Evolutionary conservation across 2,888 invertebrate genomes (phyloP).

Genomic region (Sympetrum striolatum): DNA sequence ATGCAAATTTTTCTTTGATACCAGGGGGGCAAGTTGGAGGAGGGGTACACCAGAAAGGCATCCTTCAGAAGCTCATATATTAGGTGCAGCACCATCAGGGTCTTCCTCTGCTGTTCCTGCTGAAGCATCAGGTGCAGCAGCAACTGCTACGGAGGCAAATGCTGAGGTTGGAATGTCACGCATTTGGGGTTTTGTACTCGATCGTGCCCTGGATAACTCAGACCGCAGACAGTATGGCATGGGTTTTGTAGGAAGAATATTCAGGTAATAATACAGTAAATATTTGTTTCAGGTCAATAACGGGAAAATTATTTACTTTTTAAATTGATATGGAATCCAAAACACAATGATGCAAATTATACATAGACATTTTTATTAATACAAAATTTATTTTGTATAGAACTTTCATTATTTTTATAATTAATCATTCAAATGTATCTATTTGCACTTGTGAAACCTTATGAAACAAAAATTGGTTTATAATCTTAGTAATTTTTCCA

Average conservation of each 20-base stretch:
- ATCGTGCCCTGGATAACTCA: constrained; percentile 89
- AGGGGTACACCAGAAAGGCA: constrained; percentile 12
- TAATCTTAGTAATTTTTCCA: too few species aligned
- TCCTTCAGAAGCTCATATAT: constrained; percentile 8
- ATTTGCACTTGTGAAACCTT: too few species aligned
- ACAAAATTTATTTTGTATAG: too few species aligned
- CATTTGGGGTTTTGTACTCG: constrained; percentile 79
- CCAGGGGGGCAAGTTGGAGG: constrained; percentile 31
- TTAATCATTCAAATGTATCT: too few species aligned
- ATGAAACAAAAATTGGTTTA: too few species aligned
- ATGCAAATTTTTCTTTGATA: background rate
- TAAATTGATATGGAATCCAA: too few species aligned
- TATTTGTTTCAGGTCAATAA: too few species aligned
- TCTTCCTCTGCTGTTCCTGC: background rate
- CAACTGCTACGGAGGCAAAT: constrained; percentile 16
- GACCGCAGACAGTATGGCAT: constrained; percentile 85
- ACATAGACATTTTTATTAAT: too few species aligned
- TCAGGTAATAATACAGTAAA: constrained; percentile 65
- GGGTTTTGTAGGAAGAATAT: constrained; percentile 80
- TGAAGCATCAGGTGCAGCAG: constrained; percentile 15
- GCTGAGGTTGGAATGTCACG: constrained; percentile 67
- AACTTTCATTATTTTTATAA: too few species aligned
- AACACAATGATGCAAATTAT: too few species aligned
- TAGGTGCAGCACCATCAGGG: constrained; percentile 21
- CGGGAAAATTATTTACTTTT: too few species aligned